Evolutionary conservation across 23 tunicate species (phyloP).

Genomic region (Diplosoma virens): DNA sequence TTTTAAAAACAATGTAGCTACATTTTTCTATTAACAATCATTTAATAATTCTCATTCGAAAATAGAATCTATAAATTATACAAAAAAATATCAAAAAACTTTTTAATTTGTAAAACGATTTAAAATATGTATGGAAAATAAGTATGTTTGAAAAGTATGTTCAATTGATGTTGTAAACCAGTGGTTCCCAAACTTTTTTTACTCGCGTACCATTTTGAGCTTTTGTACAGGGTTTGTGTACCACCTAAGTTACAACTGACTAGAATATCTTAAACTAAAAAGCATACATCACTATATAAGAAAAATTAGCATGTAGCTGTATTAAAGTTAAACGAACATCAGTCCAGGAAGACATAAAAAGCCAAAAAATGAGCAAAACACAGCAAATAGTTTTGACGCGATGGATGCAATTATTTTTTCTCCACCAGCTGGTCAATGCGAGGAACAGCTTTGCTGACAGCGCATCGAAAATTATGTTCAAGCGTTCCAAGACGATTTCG

Average conservation of each 20-base stretch:
- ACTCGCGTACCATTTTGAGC: conserved; percentile 52
- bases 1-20: too few relatives aligned
- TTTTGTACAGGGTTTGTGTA: conserved; percentile 45
- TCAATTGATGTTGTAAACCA: too few relatives aligned
- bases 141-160: too few relatives aligned
- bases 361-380: conserved; percentile 33
- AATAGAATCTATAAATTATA: too few relatives aligned
- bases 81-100: too few relatives aligned
- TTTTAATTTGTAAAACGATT: too few relatives aligned
- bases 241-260: conserved; percentile 37
- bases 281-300: conserved; percentile 5
- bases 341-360: conserved; percentile 23
- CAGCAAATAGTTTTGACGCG: conserved; percentile 43
- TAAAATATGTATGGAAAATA: too few relatives aligned
- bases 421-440: conserved; percentile 61
- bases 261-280: neutral
- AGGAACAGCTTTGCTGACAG: conserved; percentile 61
- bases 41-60: too few relatives aligned
- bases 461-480: conserved; percentile 67
- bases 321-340: conserved; percentile 30
- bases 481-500: conserved; percentile 56
- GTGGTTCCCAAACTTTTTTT: conserved; percentile 60
- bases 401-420: conserved; percentile 58
- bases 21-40: too few relatives aligned
- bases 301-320: conserved; percentile 9